Evolutionary conservation across 1,140 invertebrate species (phyloP).

Genomic region (Brachionus asplanchnoidis): DNA sequence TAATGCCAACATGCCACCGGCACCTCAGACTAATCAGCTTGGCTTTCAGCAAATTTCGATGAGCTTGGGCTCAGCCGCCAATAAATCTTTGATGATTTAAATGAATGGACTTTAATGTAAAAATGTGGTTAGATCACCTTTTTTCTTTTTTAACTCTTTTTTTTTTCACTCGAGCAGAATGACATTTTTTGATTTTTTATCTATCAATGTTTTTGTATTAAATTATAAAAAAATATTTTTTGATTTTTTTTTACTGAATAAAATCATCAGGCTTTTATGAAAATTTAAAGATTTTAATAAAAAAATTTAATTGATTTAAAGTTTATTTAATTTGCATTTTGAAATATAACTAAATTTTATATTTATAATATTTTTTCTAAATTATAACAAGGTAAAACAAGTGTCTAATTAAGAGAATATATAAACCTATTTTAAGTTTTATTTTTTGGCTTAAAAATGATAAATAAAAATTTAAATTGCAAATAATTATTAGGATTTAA

Average conservation of each 20-base stretch:
- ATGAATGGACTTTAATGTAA: background rate
- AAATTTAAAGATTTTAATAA: no score
- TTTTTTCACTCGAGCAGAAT: background rate
- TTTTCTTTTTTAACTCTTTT: background rate
- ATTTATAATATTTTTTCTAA: no score
- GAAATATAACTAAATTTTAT: no score
- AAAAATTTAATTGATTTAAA: no score
- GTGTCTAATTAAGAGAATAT: no score
- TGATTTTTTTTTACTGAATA: background rate
- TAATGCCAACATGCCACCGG: background rate
- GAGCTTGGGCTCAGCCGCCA: background rate
- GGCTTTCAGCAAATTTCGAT: background rate
- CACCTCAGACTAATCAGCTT: background rate
- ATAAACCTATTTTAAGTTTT: no score
- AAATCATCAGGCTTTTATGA: no score
- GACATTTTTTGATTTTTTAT: background rate
- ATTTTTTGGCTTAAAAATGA: no score
- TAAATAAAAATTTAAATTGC: no score
- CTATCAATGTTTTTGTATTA: background rate
- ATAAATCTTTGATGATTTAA: conserved; percentile 8
- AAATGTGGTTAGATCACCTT: background rate
- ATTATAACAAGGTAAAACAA: no score
- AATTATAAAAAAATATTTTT: background rate
- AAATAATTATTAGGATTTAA: no score
- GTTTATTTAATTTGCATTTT: no score